Conservation (phyloP, 1,140 invertebrate genomes). For the Cherax quadricarinatus region DNA sequence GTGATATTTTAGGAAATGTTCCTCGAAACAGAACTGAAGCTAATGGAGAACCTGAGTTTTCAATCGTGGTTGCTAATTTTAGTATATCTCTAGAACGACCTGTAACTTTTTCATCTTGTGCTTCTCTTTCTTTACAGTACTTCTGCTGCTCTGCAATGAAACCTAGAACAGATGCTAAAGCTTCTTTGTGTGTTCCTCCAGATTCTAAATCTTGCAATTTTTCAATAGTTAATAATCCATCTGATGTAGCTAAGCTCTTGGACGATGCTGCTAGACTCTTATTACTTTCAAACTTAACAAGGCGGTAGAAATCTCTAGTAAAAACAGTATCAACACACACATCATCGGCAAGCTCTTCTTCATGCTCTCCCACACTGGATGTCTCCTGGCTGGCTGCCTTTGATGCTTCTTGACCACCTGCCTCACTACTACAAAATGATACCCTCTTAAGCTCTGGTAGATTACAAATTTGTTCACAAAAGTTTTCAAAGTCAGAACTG, state of each 20-base stretch:
- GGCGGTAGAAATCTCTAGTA: conserved; percentile 71
- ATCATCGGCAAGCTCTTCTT: conserved; percentile 73
- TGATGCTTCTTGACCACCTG: conserved; percentile 80
- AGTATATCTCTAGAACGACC: conserved; percentile 32
- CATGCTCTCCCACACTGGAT: conserved; percentile 60
- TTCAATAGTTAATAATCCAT: conserved; percentile 65
- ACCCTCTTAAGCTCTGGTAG: conserved; percentile 83
- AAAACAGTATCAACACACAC: conserved; percentile 76
- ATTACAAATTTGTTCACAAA: conserved; percentile 73
- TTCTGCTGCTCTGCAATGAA: conserved; percentile 87
- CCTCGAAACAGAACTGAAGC: conserved; percentile 39
- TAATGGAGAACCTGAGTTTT: conserved; percentile 27
- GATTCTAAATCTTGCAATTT: conserved; percentile 68
- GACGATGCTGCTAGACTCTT: conserved; percentile 82
- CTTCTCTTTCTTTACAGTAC: conserved; percentile 81
- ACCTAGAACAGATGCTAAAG: conserved; percentile 84
- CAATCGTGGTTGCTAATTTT: conserved; percentile 32
- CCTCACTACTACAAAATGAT: conserved; percentile 80
- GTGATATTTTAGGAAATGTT: conserved; percentile 58
- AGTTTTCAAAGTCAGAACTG: conserved; percentile 71
- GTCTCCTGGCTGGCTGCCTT: conserved; percentile 75
- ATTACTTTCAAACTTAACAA: conserved; percentile 71
- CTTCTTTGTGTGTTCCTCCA: conserved; percentile 79
- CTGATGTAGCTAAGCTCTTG: conserved; percentile 74
- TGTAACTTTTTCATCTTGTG: conserved; percentile 76